phyloP scores from a whole-genome alignment of 2,113 vertebrate species.

The Mellivora capensis region DNA sequence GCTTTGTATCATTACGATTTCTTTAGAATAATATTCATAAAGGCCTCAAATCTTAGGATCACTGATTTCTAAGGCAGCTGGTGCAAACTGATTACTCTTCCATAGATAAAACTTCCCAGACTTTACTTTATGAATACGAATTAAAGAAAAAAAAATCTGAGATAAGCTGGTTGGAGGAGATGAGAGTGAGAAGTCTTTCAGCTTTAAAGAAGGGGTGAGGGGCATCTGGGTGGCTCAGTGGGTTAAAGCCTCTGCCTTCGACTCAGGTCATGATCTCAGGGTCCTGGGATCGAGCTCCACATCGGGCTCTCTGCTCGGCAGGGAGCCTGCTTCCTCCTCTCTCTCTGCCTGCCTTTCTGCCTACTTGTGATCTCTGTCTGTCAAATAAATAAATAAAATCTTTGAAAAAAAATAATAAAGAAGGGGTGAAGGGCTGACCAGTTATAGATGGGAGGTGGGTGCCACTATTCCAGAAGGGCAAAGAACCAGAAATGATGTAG shows the following conservation, averaged over 20 bases:
- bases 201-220: not conserved
- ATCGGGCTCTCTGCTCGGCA: too few species aligned
- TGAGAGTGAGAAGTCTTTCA: not conserved
- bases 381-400: too few species aligned
- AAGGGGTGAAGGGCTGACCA: not conserved
- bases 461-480: not conserved
- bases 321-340: too few species aligned
- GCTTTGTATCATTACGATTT: not conserved
- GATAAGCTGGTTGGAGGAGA: not conserved
- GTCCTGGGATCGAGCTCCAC: too few species aligned
- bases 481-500: not conserved
- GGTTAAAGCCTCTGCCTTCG: too few species aligned
- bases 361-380: too few species aligned
- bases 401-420: too few species aligned
- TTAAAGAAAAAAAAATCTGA: not conserved
- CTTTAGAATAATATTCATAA: not conserved
- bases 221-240: too few species aligned
- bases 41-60: not conserved
- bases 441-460: not conserved
- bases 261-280: too few species aligned
- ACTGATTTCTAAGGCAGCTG: not conserved
- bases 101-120: not conserved
- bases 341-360: too few species aligned
- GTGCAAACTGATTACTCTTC: not conserved
- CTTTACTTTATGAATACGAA: conserved; percentile 13